Conservation (phyloP, 2,888 invertebrate species). For the Oegoconia quadripuncta region DNA sequence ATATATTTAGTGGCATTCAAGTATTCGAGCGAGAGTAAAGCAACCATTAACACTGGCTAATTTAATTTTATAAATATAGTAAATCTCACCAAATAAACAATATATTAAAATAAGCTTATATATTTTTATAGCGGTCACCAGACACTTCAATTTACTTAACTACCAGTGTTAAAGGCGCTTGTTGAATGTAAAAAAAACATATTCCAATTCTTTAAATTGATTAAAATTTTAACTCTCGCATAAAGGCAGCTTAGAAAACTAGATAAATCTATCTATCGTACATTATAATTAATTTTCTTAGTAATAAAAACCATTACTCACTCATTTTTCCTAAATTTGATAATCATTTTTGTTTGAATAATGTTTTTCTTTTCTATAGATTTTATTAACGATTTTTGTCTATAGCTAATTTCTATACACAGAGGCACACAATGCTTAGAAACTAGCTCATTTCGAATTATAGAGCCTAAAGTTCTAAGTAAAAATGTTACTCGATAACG, state of each 20-base stretch:
- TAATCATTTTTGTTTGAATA: slow-evolving; percentile 30
- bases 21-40: background rate
- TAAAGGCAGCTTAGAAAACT: slow-evolving; percentile 60
- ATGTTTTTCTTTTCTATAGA: slow-evolving; percentile 34
- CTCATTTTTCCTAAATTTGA: slow-evolving; percentile 27
- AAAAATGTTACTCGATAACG: slow-evolving; percentile 41
- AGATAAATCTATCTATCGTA: slow-evolving; percentile 42
- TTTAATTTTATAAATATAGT: no score
- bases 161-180: slow-evolving; percentile 2
- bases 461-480: slow-evolving; percentile 40
- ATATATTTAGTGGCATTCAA: background rate
- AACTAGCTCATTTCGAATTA: slow-evolving; percentile 41
- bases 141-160: no score
- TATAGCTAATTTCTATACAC: slow-evolving; percentile 64
- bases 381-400: slow-evolving; percentile 39
- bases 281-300: slow-evolving; percentile 10
- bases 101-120: no score
- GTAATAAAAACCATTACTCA: slow-evolving; percentile 29
- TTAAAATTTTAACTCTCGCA: slow-evolving; percentile 50
- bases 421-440: slow-evolving; percentile 75
- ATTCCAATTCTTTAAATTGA: slow-evolving; percentile 25
- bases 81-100: no score
- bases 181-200: slow-evolving; percentile 17
- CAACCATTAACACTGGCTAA: background rate
- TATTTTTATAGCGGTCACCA: no score